Conservation (phyloP, 1,140 invertebrate genomes). For the Philopotamus ludificatus region DNA sequence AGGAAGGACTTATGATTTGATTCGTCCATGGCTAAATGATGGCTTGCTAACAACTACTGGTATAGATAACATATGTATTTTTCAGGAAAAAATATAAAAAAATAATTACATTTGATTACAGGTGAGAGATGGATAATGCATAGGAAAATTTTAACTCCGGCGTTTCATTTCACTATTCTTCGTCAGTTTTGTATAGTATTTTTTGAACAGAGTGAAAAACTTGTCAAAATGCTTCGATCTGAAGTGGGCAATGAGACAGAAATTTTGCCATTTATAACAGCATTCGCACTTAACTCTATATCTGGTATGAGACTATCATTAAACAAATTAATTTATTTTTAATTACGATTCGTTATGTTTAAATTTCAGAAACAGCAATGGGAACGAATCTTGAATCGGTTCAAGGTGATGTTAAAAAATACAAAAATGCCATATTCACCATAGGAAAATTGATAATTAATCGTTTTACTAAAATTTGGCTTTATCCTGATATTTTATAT, state of each 20-base stretch:
- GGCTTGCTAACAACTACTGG: slow-evolving; percentile 14
- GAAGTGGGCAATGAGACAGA: slow-evolving; percentile 39
- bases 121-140: slow-evolving; percentile 71
- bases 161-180: slow-evolving; percentile 88
- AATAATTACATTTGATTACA: slow-evolving; percentile 10
- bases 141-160: slow-evolving; percentile 81
- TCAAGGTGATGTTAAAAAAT: slow-evolving; percentile 40
- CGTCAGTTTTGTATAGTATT: slow-evolving; percentile 67
- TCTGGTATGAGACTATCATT: slow-evolving; percentile 41
- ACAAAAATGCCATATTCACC: slow-evolving; percentile 48
- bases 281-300: slow-evolving; percentile 45
- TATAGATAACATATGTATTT: no score
- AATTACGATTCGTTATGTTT: background rate
- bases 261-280: slow-evolving; percentile 43
- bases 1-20: slow-evolving; percentile 4
- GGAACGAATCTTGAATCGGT: slow-evolving; percentile 45
- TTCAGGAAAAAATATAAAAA: no score
- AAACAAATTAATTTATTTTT: background rate
- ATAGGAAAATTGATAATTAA: slow-evolving; percentile 46
- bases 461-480: slow-evolving; percentile 47
- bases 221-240: slow-evolving; percentile 41
- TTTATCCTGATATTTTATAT: no score
- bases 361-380: slow-evolving; percentile 45
- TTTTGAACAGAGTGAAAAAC: slow-evolving; percentile 43
- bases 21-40: slow-evolving; percentile 16